These are phyloP conservation scores for Apoderus coryli DNA, from an alignment of 2,888 invertebrate species.

Conservation along the genomic window DNA sequence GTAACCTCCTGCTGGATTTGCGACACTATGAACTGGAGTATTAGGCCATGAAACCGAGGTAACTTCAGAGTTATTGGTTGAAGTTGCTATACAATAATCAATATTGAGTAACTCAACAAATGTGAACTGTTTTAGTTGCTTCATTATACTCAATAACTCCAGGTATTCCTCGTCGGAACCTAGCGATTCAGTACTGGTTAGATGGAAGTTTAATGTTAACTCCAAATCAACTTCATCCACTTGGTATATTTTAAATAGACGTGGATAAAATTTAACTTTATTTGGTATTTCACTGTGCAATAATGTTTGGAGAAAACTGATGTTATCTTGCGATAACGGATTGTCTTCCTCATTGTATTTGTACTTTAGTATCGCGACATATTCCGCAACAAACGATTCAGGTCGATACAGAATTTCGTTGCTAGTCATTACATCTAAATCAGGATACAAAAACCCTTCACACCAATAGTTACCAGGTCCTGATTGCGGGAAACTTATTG, in stretches of 20 bases:
- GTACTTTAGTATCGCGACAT: slow-evolving; percentile 16
- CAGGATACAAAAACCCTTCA: slow-evolving; percentile 21
- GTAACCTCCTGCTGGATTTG: slow-evolving; percentile 16
- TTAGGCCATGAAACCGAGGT: slow-evolving; percentile 15
- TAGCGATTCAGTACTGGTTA: slow-evolving; percentile 10
- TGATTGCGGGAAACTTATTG: slow-evolving; percentile 11
- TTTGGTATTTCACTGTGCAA: slow-evolving; percentile 12
- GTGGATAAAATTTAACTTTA: slow-evolving; percentile 13
- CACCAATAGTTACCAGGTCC: slow-evolving; percentile 25
- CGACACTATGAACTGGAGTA: slow-evolving; percentile 8
- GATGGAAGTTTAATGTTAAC: slow-evolving; percentile 19
- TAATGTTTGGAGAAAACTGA: slow-evolving; percentile 14
- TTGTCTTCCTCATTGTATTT: slow-evolving; percentile 15
- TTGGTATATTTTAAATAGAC: slow-evolving; percentile 19
- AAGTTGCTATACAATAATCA: slow-evolving; percentile 15
- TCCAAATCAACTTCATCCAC: slow-evolving; percentile 16
- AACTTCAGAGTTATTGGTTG: slow-evolving; percentile 2
- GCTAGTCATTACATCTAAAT: slow-evolving; percentile 6
- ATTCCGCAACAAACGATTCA: slow-evolving; percentile 16
- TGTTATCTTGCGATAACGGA: slow-evolving; percentile 15
- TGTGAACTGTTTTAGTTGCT: slow-evolving; percentile 10
- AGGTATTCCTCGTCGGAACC: slow-evolving; percentile 9
- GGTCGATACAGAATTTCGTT: neutral
- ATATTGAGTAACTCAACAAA: slow-evolving; percentile 15
- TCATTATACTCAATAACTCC: slow-evolving; percentile 6